These are phyloP conservation scores for Netelia virgata DNA, from an alignment of 2,888 invertebrate species.

Conservation along the genomic window DNA sequence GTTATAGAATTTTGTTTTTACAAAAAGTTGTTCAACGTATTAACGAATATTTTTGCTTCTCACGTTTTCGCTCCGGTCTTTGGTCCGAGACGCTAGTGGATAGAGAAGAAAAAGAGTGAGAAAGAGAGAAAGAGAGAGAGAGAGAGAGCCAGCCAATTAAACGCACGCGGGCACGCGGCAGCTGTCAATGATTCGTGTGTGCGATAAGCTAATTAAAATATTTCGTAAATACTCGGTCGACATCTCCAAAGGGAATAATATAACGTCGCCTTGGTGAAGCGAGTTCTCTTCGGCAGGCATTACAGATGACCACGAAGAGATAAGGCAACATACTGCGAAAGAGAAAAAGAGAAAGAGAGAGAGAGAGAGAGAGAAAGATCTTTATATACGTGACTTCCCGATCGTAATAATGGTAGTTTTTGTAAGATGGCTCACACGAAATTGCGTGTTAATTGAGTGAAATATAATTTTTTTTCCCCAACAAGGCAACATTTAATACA, in stretches of 20 bases:
- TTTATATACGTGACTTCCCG: not conserved
- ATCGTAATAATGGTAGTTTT: conserved; percentile 1
- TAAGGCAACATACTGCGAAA: conserved; percentile 67
- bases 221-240: conserved; percentile 78
- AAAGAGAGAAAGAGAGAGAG: conserved; percentile 27
- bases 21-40: no score
- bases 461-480: not conserved
- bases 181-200: conserved; percentile 81
- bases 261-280: conserved; percentile 38
- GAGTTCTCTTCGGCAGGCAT: conserved; percentile 70
- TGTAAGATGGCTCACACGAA: not conserved
- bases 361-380: not conserved
- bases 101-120: not conserved
- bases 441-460: conserved; percentile 4
- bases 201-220: conserved; percentile 85
- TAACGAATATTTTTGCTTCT: not conserved
- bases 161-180: conserved; percentile 81
- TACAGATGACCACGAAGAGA: conserved; percentile 79
- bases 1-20: no score
- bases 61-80: not conserved
- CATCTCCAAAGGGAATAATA: conserved; percentile 40
- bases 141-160: conserved; percentile 79
- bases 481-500: not conserved
- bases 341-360: not conserved
- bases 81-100: not conserved